Base-by-base conservation (phyloP, 2,797 vertebrate genomes). In the Trichosurus vulpecula region DNA sequence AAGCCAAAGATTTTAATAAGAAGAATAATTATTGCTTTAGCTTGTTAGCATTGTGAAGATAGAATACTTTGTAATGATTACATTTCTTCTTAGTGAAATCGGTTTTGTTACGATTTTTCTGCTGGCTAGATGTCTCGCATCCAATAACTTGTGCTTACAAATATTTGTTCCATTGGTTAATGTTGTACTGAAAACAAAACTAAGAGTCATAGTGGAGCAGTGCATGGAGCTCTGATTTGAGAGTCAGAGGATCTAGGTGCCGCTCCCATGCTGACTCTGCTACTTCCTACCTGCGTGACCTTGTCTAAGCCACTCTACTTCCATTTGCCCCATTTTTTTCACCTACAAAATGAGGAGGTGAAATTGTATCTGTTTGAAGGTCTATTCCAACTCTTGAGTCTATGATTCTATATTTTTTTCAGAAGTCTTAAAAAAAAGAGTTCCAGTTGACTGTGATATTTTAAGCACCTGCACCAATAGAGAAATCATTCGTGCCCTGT, bases 1-100 rank as follows among this genome's bases (percentile, higher is more conserved):
- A 90, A 19, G 0, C 29, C 57, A 56, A 90, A 47, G 53, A 94
- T 74, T 96, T 94, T 90, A 95, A 22, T 90, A 90, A 93, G n/a
- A 91, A 93, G 31, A 91, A 47, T 51, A 91, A 55, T 52, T 94
- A 92, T 55, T 25, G 52, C 29, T 61, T 0, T 13, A 74, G 35
- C 56, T 81, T 35, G 2, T 16, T 54, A 91, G 35, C 27, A 92
- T 90, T 35, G 52, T 52, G 52, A 97, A 61, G 47, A 52, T 56
- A 93, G 90, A 96, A 91, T 91, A 6, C 54, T 56, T 93, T 54
- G 19, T 91, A 47, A 81, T 51, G 41, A 51, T 47, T 51, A 11
- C 27, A 51, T 12, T 51, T 87, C 22, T 4, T 87, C 19, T 47
- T 25, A 27, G 10, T 0, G 9, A 29, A 87, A 3, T 29, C 41